Evolutionary conservation across 2,888 invertebrate genomes (phyloP).

Genomic region (Hanleya hanleyi): DNA sequence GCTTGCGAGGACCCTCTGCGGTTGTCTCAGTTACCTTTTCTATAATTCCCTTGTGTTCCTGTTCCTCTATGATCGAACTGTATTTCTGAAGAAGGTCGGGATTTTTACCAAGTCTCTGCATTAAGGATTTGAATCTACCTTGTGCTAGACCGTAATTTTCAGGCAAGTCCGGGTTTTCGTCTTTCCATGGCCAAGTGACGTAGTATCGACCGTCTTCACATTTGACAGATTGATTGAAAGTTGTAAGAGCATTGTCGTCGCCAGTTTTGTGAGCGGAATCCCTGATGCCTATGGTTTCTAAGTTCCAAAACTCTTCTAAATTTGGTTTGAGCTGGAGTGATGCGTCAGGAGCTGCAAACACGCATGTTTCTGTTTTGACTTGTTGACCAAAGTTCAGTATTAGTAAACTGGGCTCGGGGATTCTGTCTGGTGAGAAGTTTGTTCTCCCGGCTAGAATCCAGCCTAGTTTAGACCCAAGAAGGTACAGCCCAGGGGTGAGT

Average conservation of each 20-base stretch:
- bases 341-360: too few species aligned
- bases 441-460: too few species aligned
- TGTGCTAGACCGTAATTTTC: constrained; percentile 18
- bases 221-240: constrained; percentile 13
- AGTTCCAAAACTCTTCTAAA: constrained; percentile 19
- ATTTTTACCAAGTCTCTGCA: constrained; percentile 15
- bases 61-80: constrained; percentile 15
- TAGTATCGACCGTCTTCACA: constrained; percentile 16
- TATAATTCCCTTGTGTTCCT: constrained; percentile 18
- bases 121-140: constrained; percentile 17
- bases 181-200: constrained; percentile 31
- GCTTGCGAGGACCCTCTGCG: not conserved
- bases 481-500: constrained; percentile 18
- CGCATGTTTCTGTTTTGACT: too few species aligned
- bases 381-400: too few species aligned
- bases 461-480: too few species aligned
- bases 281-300: constrained; percentile 5
- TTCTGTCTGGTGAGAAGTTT: not conserved
- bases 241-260: not conserved
- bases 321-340: too few species aligned
- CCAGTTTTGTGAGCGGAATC: constrained; percentile 2
- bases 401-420: constrained; percentile 11
- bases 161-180: constrained; percentile 17
- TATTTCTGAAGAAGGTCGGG: constrained; percentile 17
- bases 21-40: constrained; percentile 15